Conservation (phyloP, 2,113 vertebrate species). For the Gasterosteus nipponicus region DNA sequence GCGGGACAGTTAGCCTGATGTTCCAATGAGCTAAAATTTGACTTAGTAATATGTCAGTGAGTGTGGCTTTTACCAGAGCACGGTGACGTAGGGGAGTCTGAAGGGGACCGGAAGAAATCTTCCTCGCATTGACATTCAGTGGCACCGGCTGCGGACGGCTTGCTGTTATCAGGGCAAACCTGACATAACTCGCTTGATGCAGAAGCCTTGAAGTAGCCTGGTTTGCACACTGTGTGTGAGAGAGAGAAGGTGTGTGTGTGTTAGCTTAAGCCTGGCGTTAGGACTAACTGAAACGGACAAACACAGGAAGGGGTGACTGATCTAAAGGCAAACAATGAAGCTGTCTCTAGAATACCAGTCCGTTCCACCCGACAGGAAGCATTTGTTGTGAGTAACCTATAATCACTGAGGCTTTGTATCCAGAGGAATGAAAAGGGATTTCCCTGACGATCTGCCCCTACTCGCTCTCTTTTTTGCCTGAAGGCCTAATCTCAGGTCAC, state of each 20-base stretch:
- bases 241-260: slow-evolving; percentile 24
- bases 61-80: slow-evolving; percentile 86
- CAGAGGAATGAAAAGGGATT: slow-evolving; percentile 74
- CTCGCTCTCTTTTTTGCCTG: slow-evolving; percentile 61
- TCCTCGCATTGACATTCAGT: slow-evolving; percentile 85
- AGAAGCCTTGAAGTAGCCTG: slow-evolving; percentile 87
- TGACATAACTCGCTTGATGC: slow-evolving; percentile 78
- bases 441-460: slow-evolving; percentile 70
- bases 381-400: slow-evolving; percentile 69
- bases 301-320: slow-evolving; percentile 66
- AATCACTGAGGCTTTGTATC: slow-evolving; percentile 72
- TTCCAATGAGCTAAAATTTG: background rate
- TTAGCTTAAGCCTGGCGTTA: slow-evolving; percentile 47
- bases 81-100: slow-evolving; percentile 75
- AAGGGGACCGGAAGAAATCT: slow-evolving; percentile 84
- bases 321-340: slow-evolving; percentile 68
- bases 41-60: background rate
- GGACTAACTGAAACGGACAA: slow-evolving; percentile 54
- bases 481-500: slow-evolving; percentile 71
- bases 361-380: slow-evolving; percentile 67
- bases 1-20: slow-evolving; percentile 35
- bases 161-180: slow-evolving; percentile 86
- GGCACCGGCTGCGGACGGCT: slow-evolving; percentile 77
- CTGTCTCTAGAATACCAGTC: slow-evolving; percentile 51
- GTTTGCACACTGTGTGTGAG: slow-evolving; percentile 82